Evolutionary conservation across 2,113 vertebrate genomes (phyloP).

Genomic region (Psilopogon haemacephalus): DNA sequence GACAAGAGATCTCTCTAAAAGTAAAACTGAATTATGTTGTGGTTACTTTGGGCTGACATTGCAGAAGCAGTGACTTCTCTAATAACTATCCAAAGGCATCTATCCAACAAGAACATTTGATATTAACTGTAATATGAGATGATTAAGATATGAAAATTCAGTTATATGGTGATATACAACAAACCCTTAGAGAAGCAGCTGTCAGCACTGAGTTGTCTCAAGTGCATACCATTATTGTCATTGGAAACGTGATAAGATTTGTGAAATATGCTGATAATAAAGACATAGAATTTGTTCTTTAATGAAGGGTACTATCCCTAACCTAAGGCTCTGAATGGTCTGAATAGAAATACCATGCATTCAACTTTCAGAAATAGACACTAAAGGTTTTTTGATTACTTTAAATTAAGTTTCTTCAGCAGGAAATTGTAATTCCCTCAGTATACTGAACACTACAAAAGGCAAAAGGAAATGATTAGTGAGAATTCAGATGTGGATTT

Average conservation of each 20-base stretch:
- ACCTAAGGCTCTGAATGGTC: neutral
- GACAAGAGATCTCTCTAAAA: neutral
- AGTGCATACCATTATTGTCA: neutral
- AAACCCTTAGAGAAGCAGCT: constrained; percentile 8
- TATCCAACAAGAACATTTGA: neutral
- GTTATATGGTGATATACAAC: neutral
- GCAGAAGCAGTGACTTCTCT: neutral
- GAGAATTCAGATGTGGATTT: neutral
- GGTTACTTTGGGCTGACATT: neutral
- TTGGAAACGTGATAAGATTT: neutral
- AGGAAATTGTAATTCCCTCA: neutral
- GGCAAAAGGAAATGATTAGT: neutral
- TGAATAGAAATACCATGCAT: neutral
- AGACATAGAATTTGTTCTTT: neutral
- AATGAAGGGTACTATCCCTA: constrained; percentile 6
- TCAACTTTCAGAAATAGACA: neutral
- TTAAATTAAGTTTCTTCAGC: neutral
- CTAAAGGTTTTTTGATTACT: neutral
- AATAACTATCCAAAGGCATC: neutral
- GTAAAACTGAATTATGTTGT: neutral
- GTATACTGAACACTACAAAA: neutral
- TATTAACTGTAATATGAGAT: neutral
- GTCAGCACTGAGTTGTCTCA: constrained; percentile 7
- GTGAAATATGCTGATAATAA: neutral
- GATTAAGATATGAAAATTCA: constrained; percentile 7